Evolutionary conservation across 2,888 invertebrate genomes (phyloP), one percentile per base, ranked within the genome.

Genomic region (Folsomia manolachei): DNA sequence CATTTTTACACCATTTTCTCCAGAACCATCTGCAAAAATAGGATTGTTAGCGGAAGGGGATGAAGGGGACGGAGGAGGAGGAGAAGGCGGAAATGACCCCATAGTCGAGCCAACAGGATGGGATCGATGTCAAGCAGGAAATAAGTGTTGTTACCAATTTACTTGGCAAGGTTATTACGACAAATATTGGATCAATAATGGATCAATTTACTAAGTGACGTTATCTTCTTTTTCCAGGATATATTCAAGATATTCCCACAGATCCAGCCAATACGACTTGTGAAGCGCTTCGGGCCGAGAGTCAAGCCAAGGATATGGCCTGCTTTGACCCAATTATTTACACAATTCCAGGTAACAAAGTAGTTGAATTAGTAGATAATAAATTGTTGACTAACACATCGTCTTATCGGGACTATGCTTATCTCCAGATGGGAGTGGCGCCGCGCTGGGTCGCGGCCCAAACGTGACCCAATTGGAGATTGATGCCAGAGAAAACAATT

Each of bases 281-380:
- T 25, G 72, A 71, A n/a, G 71, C 70, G 24, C 21, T 72, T 1
- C 56, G n/a, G 27, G 60, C 63, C 19, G 39, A 52, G 1, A 69
- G 21, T 11, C 27, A 27, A 2, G 75, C 72, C 19, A 51, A 56
- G 18, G n/a, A 56, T 14, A 60, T 69, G 4, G 71, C 72, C 2
- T 75, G 75, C 19, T 75, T 71, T 53, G 72, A 75, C 21, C 75
- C 75, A 0, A 64, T 72, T 21, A 70, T 75, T 7, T 75, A 24
- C 62, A 75, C 75, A 0, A 23, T 21, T n/a, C 14, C 25, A 24
- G 19, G 27, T 64, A 7, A n/a, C n/a, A n/a, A n/a, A n/a, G n/a
- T n/a, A n/a, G n/a, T n/a, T n/a, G n/a, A n/a, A n/a, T n/a, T n/a
- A n/a, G n/a, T n/a, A n/a, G n/a, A n/a, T n/a, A n/a, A n/a, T n/a